Evolutionary conservation across 1,140 invertebrate genomes (phyloP).

Genomic region (Pygmarrhopalites habei): DNA sequence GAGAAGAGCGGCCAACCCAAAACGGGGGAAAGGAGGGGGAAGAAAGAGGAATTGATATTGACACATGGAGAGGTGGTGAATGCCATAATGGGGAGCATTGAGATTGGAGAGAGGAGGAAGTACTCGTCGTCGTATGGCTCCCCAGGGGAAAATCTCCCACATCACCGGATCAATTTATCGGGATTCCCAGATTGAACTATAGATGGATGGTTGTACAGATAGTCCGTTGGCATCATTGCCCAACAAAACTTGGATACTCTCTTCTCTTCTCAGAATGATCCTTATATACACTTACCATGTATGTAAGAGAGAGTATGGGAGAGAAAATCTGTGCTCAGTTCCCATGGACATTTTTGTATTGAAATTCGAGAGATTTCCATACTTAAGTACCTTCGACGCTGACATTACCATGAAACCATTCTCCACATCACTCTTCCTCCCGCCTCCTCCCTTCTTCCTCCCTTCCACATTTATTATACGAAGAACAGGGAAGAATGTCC

Average conservation of each 20-base stretch:
- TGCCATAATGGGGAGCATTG: slow-evolving; percentile 27
- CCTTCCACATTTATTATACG: too few relatives aligned
- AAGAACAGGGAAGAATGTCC: too few relatives aligned
- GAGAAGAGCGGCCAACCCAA: background rate
- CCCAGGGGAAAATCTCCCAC: slow-evolving; percentile 31
- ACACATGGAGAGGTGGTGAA: slow-evolving; percentile 28
- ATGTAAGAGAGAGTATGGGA: background rate
- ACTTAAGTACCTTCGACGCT: too few relatives aligned
- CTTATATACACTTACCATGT: too few relatives aligned
- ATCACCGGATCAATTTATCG: slow-evolving; percentile 33
- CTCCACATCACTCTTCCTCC: too few relatives aligned
- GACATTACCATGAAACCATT: too few relatives aligned
- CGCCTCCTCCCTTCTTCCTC: too few relatives aligned
- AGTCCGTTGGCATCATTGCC: background rate
- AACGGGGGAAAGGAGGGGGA: background rate
- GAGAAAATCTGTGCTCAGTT: too few relatives aligned
- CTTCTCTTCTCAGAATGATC: too few relatives aligned
- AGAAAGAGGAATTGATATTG: slow-evolving; percentile 29
- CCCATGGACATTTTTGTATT: too few relatives aligned
- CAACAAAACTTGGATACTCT: too few relatives aligned
- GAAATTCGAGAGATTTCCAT: too few relatives aligned
- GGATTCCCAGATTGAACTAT: slow-evolving; percentile 32
- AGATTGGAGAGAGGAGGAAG: slow-evolving; percentile 21
- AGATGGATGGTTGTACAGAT: slow-evolving; percentile 5
- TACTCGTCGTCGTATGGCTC: slow-evolving; percentile 15